Percentiles rank a stretch among this genome's conserved stretches.
phyloP scores from a whole-genome alignment of 2,797 vertebrate genomes.

The Geotria australis region DNA sequence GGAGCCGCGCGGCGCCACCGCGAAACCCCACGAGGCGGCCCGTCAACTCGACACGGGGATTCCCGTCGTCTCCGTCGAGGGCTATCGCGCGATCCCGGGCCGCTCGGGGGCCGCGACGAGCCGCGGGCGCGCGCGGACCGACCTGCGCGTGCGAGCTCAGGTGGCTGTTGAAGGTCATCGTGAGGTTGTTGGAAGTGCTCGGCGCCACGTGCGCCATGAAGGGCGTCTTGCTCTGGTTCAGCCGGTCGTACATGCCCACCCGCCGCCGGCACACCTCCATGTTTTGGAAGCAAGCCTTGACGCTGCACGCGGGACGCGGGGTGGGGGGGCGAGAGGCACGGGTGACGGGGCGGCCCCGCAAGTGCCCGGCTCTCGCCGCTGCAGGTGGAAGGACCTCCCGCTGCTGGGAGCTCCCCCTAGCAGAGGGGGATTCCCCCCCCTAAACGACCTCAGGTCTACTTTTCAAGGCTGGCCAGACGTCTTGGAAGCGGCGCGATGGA shows the following conservation, averaged over 20 bases:
- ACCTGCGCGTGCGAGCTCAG: constrained; percentile 75
- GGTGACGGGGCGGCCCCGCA: not conserved
- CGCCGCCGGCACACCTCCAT: constrained; percentile 97
- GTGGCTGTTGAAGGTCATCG: constrained; percentile 99
- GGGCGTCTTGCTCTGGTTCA: constrained; percentile 98
- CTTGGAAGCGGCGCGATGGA: no score
- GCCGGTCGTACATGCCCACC: constrained; percentile 84
- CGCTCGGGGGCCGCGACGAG: no score
- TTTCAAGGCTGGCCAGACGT: no score
- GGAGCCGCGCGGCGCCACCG: no score
- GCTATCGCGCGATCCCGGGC: no score
- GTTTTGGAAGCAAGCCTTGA: constrained; percentile 99
- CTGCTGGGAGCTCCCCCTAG: no score
- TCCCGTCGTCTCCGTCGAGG: no score
- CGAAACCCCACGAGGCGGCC: no score
- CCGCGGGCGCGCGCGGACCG: not conserved
- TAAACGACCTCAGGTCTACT: no score
- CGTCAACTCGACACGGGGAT: no score
- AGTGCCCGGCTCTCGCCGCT: not conserved
- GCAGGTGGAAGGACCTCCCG: not conserved
- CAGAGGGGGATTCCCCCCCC: no score
- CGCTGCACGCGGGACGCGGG: constrained; percentile 17
- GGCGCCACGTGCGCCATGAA: constrained; percentile 96
- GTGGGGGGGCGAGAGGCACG: not conserved
- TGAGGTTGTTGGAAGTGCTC: constrained; percentile 91